Evolutionary conservation across 2,888 invertebrate genomes (phyloP), one percentile per base, ranked within the genome.

Genomic region (Aporophyla lueneburgensis): DNA sequence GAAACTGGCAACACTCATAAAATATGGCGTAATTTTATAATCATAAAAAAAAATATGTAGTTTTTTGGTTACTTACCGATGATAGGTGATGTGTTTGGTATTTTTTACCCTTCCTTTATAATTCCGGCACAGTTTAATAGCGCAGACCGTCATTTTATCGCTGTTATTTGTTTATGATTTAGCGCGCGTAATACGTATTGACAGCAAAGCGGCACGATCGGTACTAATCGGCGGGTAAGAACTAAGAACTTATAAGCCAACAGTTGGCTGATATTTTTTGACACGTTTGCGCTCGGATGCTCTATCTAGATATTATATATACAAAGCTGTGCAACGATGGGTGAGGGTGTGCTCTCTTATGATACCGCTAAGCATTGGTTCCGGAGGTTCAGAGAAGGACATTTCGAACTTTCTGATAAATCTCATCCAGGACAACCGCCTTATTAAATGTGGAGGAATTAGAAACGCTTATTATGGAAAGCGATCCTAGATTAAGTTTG

Each of bases 101-200:
- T 58, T 58, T 58, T 58, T 58, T 58, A 27, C 16, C 27, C 58
- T 27, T 58, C 24, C 58, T 58, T 58, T 58, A 58, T 58, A 58
- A 27, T 58, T 49, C 49, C 49, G 16, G 49, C 49, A 49, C 49
- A 49, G 49, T 49, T 49, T 49, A 49, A 49, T 49, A 49, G 24
- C 27, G 27, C 58, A 58, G 19, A 16, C 58, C 58, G 58, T 27
- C 58, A 58, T 63, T 63, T 63, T 63, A n/a, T 14, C 6, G 63
- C 16, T 58, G 58, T 7, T 58, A 27, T 58, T 58, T 58, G 27
- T 62, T 43, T 40, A 10, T 9, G 21, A 5, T 10, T 43, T 62
- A 43, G 40, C 27, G 27, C 58, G 54, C 16, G 24, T 58, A 58
- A 27, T 27, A 58, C 58, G 58, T 58, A 27, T 16, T 33, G 58